These are phyloP conservation scores for Mormoops blainvillei DNA, from an alignment of 2,113 vertebrate species.

Conservation along the genomic window DNA sequence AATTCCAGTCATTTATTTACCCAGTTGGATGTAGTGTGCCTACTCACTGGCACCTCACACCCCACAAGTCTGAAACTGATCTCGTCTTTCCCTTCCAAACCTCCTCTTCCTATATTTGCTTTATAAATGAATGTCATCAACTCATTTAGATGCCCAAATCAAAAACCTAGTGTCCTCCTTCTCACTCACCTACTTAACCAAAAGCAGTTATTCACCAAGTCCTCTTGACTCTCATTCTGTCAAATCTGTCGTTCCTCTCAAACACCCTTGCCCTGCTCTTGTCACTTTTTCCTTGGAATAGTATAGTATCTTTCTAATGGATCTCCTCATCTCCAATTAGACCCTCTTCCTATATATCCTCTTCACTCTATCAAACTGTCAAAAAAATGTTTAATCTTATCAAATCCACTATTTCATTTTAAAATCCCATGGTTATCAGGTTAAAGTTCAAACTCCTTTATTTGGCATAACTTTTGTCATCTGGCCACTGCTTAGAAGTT, in stretches of 20 bases:
- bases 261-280: background rate
- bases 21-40: background rate
- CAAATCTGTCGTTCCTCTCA: background rate
- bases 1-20: background rate
- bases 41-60: background rate
- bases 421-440: background rate
- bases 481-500: background rate
- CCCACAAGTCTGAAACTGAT: background rate
- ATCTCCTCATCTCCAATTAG: background rate
- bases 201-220: background rate
- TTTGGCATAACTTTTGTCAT: background rate
- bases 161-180: background rate
- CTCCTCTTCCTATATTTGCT: background rate
- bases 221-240: background rate
- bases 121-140: background rate
- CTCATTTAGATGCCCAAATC: background rate
- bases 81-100: background rate
- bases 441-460: background rate
- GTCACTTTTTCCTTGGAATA: background rate
- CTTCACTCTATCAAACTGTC: background rate
- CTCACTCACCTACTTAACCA: background rate
- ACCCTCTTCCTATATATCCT: background rate
- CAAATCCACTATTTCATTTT: background rate
- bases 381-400: background rate
- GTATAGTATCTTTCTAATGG: background rate